Percentiles rank a stretch among this genome's conserved stretches.
Conservation (phyloP, 2,888 invertebrate species). For the Gnatocerus cornutus region DNA sequence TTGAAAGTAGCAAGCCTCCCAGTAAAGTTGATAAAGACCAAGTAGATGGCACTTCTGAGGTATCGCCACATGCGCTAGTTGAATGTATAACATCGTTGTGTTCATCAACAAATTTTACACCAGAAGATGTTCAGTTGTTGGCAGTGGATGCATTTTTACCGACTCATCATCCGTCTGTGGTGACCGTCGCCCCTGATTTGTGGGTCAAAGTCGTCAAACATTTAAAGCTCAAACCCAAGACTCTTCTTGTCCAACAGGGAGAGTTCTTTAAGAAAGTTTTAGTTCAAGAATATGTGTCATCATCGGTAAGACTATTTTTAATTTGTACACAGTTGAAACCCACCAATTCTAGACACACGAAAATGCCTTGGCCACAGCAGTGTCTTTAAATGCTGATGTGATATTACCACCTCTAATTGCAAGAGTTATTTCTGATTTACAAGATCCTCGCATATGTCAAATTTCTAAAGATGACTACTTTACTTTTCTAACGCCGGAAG, state of each 20-base stretch:
- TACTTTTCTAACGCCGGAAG: slow-evolving; percentile 88
- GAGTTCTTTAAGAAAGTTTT: slow-evolving; percentile 77
- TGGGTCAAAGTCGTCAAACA: slow-evolving; percentile 81
- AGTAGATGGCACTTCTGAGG: slow-evolving; percentile 19
- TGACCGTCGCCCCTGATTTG: slow-evolving; percentile 74
- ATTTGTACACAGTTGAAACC: neutral
- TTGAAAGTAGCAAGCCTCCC: slow-evolving; percentile 77
- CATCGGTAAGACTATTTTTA: slow-evolving; percentile 61
- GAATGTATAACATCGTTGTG: slow-evolving; percentile 70
- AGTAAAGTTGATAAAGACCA: slow-evolving; percentile 32
- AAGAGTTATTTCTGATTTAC: slow-evolving; percentile 76
- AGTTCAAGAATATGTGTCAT: slow-evolving; percentile 73
- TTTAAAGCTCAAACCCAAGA: slow-evolving; percentile 75
- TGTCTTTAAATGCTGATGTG: slow-evolving; percentile 77
- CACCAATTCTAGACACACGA: slow-evolving; percentile 73
- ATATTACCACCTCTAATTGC: slow-evolving; percentile 79
- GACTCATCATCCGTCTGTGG: slow-evolving; percentile 84
- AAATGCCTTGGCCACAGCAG: slow-evolving; percentile 83
- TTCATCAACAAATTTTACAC: slow-evolving; percentile 66
- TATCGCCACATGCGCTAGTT: slow-evolving; percentile 68
- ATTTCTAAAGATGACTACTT: slow-evolving; percentile 88
- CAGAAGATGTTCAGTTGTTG: slow-evolving; percentile 75
- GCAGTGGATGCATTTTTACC: slow-evolving; percentile 81
- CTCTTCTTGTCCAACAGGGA: slow-evolving; percentile 76
- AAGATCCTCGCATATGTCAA: slow-evolving; percentile 78